These are phyloP conservation scores for Agrochola litura DNA, from an alignment of 2,888 invertebrate species.

Conservation along the genomic window DNA sequence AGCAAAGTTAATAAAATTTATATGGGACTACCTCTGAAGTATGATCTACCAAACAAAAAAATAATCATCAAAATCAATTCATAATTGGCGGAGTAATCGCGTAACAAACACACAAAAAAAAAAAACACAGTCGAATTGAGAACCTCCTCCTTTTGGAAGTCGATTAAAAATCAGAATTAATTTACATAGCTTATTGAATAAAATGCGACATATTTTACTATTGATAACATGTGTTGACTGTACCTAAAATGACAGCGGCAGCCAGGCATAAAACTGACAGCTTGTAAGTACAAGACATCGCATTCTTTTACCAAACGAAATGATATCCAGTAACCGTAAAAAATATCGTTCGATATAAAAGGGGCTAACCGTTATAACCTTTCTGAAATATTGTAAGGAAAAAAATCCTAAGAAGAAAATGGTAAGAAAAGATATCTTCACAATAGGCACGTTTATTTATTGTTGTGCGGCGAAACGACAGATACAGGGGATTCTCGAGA, in stretches of 20 bases:
- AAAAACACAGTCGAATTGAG: no score
- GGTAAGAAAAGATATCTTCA: not conserved
- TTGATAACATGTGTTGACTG: not conserved
- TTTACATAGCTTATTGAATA: no score
- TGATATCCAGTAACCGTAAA: not conserved
- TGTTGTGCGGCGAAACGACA: slow-evolving; percentile 26
- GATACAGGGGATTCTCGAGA: slow-evolving; percentile 19
- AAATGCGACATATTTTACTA: no score
- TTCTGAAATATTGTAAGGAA: not conserved
- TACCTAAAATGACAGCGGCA: not conserved
- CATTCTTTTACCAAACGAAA: not conserved
- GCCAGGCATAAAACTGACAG: not conserved
- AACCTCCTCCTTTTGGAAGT: no score
- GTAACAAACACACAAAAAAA: no score
- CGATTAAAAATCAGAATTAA: no score
- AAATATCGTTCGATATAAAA: slow-evolving; percentile 17
- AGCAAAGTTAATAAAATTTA: no score
- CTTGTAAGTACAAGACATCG: not conserved
- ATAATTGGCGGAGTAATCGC: no score
- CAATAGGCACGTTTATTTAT: slow-evolving; percentile 23
- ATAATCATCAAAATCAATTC: no score
- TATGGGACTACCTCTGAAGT: no score
- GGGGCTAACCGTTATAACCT: not conserved
- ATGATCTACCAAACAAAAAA: no score
- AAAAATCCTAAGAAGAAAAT: slow-evolving; percentile 25